Conservation (phyloP, 1,140 invertebrate genomes). For the Drosophila navojoa region DNA sequence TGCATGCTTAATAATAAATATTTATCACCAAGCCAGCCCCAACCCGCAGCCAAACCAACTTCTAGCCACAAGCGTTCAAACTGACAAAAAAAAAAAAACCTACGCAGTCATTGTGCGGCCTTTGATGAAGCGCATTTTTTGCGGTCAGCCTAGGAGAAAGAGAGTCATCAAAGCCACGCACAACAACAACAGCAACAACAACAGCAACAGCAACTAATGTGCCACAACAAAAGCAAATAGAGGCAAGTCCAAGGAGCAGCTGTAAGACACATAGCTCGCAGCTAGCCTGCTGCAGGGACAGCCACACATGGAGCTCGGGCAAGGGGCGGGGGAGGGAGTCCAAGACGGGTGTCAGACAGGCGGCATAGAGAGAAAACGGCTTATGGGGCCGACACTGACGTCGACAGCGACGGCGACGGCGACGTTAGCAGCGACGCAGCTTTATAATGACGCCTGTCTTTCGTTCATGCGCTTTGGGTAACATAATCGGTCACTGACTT, state of each 20-base stretch:
- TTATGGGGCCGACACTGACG: conserved; percentile 44
- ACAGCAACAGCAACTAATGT: conserved; percentile 55
- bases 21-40: conserved; percentile 10
- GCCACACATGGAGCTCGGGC: not conserved
- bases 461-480: conserved; percentile 71
- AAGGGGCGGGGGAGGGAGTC: not conserved
- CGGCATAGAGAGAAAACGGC: conserved; percentile 25
- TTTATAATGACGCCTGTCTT: conserved; percentile 73
- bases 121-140: conserved; percentile 69
- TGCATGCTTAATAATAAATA: conserved; percentile 37
- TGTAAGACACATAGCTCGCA: conserved; percentile 13
- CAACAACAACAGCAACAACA: conserved; percentile 35
- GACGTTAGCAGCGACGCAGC: conserved; percentile 34
- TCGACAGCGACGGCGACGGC: conserved; percentile 37
- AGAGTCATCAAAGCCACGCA: conserved; percentile 67
- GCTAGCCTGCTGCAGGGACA: conserved; percentile 15
- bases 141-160: conserved; percentile 44
- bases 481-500: conserved; percentile 82
- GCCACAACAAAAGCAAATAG: conserved; percentile 70
- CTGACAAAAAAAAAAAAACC: conserved; percentile 38
- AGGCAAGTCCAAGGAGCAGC: conserved; percentile 48
- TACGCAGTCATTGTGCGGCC: conserved; percentile 65
- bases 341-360: conserved; percentile 18
- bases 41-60: conserved; percentile 1
- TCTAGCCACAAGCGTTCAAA: conserved; percentile 44